phyloP scores from a whole-genome alignment of 2,113 vertebrate genomes.

The Clarias macrocephalus region DNA sequence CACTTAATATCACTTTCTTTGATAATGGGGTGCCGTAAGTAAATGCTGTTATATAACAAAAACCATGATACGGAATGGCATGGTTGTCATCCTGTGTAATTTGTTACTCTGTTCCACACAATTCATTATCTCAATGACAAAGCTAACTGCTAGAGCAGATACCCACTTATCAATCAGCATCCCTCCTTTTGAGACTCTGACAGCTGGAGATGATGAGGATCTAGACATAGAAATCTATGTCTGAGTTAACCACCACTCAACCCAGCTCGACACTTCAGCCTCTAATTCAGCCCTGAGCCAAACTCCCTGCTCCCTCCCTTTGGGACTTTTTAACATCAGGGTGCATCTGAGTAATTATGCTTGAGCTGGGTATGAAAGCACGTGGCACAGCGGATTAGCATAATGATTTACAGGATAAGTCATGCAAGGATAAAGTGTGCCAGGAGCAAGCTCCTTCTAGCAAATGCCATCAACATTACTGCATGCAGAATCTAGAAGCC shows the following conservation, averaged over 20 bases:
- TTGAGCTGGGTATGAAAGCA: conserved; percentile 33
- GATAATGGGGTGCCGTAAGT: not conserved
- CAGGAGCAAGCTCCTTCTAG: conserved; percentile 39
- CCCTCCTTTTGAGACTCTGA: conserved; percentile 32
- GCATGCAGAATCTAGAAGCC: conserved; percentile 25
- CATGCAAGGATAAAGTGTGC: conserved; percentile 45
- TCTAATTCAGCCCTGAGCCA: conserved; percentile 21
- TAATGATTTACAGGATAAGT: conserved; percentile 57
- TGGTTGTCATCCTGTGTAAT: not conserved
- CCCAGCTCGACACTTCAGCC: not conserved
- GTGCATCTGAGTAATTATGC: conserved; percentile 52
- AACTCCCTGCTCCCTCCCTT: conserved; percentile 4
- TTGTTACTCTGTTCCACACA: not conserved
- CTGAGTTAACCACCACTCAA: conserved; percentile 40
- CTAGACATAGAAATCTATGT: conserved; percentile 10
- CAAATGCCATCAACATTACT: conserved; percentile 42
- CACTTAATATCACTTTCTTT: not conserved
- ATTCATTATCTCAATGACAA: not conserved
- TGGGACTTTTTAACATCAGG: conserved; percentile 50
- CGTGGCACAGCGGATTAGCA: conserved; percentile 55
- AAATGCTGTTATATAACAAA: not conserved
- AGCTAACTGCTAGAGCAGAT: not conserved
- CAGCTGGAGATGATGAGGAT: conserved; percentile 48
- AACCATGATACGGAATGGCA: no score
- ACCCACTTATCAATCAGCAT: conserved; percentile 26